Evolutionary conservation across 2,888 invertebrate genomes (phyloP), one percentile per base, ranked within the genome.

Genomic region (Calameuta pallipes): DNA sequence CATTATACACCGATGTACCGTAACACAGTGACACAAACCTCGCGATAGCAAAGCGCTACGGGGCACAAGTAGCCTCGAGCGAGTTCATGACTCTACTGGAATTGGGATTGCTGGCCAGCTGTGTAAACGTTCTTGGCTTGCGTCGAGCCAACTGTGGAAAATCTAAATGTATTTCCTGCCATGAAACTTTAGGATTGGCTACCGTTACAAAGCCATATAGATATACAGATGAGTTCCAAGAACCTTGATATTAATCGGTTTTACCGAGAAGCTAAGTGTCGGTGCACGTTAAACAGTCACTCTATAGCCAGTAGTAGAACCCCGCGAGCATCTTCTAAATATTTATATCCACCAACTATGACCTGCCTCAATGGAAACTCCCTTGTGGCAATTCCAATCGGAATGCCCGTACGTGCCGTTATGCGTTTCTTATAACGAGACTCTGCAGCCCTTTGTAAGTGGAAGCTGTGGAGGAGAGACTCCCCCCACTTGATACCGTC

Each of bases 261-360:
- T 56, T 56, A 56, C 56, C 23, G 23, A 56, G 56, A 56, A 56
- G 23, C 56, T 56, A 23, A 56, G 56, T 56, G 56, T 23, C 56
- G 9, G 56, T 23, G 9, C 56, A 9, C 56, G 56, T 23, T 56
- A 56, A 56, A 9, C 56, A 56, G 56, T 41, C 56, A 23, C 56
- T 56, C 9, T 23, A 1, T 23, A 56, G 56, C 56, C 23, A 56
- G 9, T 9, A 23, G 56, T 2, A 56, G 23, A 56, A 2, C 9
- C 23, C 56, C 56, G 41, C 23, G 56, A n/a, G 71, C 80, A 82
- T 79, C 81, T 80, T 84, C 81, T 88, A 87, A 88, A 88, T 87
- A 88, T 88, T 88, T 88, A 87, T 85, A 84, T 56, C 56, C 85
- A 85, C 30, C 73, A 68, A 34, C 83, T 85, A 86, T 87, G 88